A percentile compares a stretch with the other conserved stretches of the same genome.
phyloP scores from a whole-genome alignment of 2,888 invertebrate genomes.

The Sphaerophoria taeniata region DNA sequence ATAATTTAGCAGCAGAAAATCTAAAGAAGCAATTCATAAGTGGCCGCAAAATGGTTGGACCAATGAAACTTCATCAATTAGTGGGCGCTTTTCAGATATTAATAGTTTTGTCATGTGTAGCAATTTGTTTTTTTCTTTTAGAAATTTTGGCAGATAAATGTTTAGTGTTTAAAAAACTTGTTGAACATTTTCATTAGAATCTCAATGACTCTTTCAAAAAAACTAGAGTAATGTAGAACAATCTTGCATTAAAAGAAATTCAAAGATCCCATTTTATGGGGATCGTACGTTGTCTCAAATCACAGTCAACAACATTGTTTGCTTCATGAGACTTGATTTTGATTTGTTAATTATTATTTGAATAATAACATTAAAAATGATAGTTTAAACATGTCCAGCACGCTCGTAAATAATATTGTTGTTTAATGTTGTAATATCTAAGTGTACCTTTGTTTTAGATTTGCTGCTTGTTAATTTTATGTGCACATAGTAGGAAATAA shows the following conservation, averaged over 20 bases:
- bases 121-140: not conserved
- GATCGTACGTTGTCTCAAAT: too few species aligned
- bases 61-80: not conserved
- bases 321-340: too few species aligned
- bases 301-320: too few species aligned
- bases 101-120: not conserved
- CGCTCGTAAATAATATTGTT: too few species aligned
- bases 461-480: too few species aligned
- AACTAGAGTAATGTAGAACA: not conserved
- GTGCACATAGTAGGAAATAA: too few species aligned
- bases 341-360: too few species aligned
- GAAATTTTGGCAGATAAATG: not conserved
- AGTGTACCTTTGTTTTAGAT: too few species aligned
- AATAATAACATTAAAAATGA: too few species aligned
- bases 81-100: slow-evolving; percentile 7
- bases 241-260: not conserved
- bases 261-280: too few species aligned
- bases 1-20: not conserved
- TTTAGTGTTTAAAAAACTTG: not conserved
- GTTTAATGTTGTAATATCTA: too few species aligned
- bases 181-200: not conserved
- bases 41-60: not conserved
- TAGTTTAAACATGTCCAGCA: too few species aligned
- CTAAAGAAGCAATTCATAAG: not conserved
- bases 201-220: not conserved